Evolutionary conservation across 2,797 vertebrate species (phyloP).

Genomic region (Hemitrygon akajei): DNA sequence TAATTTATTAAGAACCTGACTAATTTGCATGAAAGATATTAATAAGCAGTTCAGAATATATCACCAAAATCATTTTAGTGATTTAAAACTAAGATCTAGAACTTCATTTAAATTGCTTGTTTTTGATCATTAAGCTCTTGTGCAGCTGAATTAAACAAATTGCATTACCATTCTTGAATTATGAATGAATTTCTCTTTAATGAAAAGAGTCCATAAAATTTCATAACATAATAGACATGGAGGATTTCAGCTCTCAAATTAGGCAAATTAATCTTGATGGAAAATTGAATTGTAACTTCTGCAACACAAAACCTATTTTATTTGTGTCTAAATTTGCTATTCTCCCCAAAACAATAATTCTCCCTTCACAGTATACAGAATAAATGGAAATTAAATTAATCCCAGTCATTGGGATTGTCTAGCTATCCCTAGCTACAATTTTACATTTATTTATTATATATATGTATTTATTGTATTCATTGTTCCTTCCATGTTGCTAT

Average conservation of each 20-base stretch:
- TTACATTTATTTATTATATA: background rate
- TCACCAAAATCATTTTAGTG: background rate
- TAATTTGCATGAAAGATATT: background rate
- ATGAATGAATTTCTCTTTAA: background rate
- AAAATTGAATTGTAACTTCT: background rate
- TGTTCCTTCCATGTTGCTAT: background rate
- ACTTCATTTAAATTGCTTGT: background rate
- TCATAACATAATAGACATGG: background rate
- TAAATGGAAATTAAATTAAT: background rate
- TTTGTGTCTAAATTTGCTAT: background rate
- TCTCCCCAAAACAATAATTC: background rate
- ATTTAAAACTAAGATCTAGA: background rate
- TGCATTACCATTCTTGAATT: background rate
- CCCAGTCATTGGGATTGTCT: background rate
- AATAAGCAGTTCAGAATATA: background rate
- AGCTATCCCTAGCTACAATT: background rate
- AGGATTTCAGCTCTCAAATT: background rate
- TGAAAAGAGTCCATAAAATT: background rate
- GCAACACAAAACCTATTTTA: background rate
- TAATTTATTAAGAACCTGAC: background rate
- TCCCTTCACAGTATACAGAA: background rate
- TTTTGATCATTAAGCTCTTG: background rate
- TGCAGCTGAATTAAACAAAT: background rate
- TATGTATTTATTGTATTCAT: background rate
- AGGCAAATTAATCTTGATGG: background rate